These are phyloP conservation scores for Acomys russatus DNA, from an alignment of 2,797 vertebrate genomes.

Conservation along the genomic window DNA sequence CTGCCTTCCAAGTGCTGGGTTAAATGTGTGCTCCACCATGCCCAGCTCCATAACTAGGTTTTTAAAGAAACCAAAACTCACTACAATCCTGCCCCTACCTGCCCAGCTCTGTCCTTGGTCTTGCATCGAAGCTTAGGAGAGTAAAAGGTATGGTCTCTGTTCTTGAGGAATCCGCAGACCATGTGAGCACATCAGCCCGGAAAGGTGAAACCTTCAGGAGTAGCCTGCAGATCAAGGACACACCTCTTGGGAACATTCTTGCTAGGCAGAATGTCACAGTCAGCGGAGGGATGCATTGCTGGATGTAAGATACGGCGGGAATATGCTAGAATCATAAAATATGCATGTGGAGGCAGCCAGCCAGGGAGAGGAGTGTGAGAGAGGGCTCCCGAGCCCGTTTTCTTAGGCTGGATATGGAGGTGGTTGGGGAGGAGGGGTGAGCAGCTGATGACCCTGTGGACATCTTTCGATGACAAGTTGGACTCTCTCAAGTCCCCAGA, in stretches of 20 bases:
- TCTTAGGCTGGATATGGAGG: conserved; percentile 11
- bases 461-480: not conserved
- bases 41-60: no score
- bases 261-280: conserved; percentile 59
- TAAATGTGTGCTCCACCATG: no score
- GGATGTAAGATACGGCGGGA: conserved; percentile 74
- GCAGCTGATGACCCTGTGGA: not conserved
- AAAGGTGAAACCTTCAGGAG: conserved; percentile 23
- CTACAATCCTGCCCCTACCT: not conserved
- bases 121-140: not conserved
- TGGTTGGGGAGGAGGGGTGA: not conserved
- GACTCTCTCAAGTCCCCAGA: not conserved
- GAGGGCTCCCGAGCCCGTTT: not conserved
- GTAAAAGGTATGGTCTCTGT: conserved; percentile 38
- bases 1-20: no score
- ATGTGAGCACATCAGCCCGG: conserved; percentile 6
- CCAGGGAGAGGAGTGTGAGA: conserved; percentile 28
- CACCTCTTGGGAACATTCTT: conserved; percentile 60
- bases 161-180: conserved; percentile 21
- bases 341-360: conserved; percentile 70
- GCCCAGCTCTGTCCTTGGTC: not conserved
- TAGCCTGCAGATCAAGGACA: conserved; percentile 59
- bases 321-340: conserved; percentile 73
- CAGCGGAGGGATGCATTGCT: conserved; percentile 25
- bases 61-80: no score